These are phyloP conservation scores for Zapornia atra DNA, from an alignment of 2,113 vertebrate genomes.

Conservation along the genomic window DNA sequence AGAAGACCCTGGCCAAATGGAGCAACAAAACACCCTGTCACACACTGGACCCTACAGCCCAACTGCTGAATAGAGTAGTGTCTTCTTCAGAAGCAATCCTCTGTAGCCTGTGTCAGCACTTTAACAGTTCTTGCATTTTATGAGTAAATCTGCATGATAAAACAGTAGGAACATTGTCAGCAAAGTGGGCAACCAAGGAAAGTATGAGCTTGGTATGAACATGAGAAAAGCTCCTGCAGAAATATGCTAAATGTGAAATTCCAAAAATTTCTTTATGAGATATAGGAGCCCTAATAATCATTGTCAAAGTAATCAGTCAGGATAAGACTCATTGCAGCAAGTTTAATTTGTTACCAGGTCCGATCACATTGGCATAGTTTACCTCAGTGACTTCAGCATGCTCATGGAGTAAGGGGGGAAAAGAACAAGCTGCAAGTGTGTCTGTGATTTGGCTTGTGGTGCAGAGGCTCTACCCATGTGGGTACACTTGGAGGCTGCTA, in stretches of 20 bases:
- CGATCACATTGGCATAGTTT: fast-evolving
- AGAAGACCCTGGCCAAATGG: not conserved
- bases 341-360: not conserved
- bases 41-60: not conserved
- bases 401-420: not conserved
- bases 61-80: not conserved
- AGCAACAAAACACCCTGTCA: not conserved
- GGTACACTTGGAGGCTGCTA: not conserved
- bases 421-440: not conserved
- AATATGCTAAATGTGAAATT: not conserved
- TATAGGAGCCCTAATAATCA: fast-evolving
- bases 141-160: not conserved
- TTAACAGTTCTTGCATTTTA: not conserved
- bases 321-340: not conserved
- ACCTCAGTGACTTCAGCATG: not conserved
- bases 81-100: not conserved
- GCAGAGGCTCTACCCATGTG: not conserved
- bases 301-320: fast-evolving
- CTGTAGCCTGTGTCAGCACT: not conserved
- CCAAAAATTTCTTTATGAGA: not conserved
- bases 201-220: not conserved
- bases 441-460: not conserved
- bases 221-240: not conserved
- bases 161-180: not conserved
- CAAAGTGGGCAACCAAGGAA: not conserved